Evolutionary conservation across 2,888 invertebrate species (phyloP).

Genomic region (Andrena fulva): DNA sequence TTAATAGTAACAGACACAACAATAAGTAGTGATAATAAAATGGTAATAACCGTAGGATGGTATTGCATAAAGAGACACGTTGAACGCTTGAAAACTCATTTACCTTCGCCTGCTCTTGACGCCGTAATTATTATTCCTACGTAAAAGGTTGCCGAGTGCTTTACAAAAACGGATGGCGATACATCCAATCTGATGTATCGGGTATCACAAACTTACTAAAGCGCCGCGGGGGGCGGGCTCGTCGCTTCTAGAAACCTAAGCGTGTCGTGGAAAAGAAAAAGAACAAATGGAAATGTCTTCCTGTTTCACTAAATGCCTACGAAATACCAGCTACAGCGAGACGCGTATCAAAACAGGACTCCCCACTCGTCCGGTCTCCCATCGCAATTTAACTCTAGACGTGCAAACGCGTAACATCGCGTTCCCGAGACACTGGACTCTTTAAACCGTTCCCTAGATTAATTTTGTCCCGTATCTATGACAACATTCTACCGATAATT

Average conservation of each 20-base stretch:
- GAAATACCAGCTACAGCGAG: constrained; percentile 63
- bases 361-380: constrained; percentile 23
- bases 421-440: constrained; percentile 21
- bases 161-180: constrained; percentile 67
- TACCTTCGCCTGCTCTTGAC: constrained; percentile 13
- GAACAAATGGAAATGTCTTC: constrained; percentile 72
- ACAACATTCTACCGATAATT: constrained; percentile 36
- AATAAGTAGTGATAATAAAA: constrained; percentile 48
- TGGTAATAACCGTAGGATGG: constrained; percentile 40
- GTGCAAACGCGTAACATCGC: constrained; percentile 14
- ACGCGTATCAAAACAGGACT: constrained; percentile 52
- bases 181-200: constrained; percentile 44
- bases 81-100: constrained; percentile 50
- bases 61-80: constrained; percentile 60
- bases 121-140: constrained; percentile 52
- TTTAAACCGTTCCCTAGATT: constrained; percentile 34
- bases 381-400: constrained; percentile 18
- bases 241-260: constrained; percentile 47
- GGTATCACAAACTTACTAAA: constrained; percentile 65
- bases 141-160: constrained; percentile 58
- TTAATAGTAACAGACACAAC: constrained; percentile 67
- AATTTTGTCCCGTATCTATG: constrained; percentile 22
- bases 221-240: constrained; percentile 37
- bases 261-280: constrained; percentile 48
- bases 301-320: constrained; percentile 72